A percentile compares a stretch with the other conserved stretches of the same genome.
Evolutionary conservation across 2,113 vertebrate species (phyloP).

Genomic region (Paracanthobrama guichenoti): DNA sequence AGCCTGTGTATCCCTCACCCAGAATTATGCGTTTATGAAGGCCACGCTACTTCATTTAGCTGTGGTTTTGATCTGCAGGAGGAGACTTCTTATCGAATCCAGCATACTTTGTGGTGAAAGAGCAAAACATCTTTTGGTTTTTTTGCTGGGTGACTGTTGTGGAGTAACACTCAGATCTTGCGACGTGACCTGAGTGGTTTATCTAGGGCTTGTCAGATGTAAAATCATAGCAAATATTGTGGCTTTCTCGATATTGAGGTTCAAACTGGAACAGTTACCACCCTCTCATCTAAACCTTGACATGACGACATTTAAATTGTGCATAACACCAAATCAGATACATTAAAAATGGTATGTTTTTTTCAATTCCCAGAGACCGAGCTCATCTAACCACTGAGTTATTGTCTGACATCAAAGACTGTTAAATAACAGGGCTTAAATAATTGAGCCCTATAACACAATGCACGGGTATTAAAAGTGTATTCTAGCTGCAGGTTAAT

Average conservation of each 20-base stretch:
- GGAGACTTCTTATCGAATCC: conserved; percentile 49
- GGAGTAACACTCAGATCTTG: conserved; percentile 18
- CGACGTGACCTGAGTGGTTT: conserved; percentile 38
- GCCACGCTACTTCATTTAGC: conserved; percentile 34
- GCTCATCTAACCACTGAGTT: conserved; percentile 50
- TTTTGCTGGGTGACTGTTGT: conserved; percentile 43
- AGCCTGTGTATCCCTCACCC: conserved; percentile 56
- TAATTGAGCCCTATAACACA: conserved; percentile 67
- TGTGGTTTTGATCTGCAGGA: conserved; percentile 42
- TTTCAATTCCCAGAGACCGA: conserved; percentile 44
- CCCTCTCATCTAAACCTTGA: conserved; percentile 25
- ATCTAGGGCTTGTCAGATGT: conserved; percentile 48
- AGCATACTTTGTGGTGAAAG: conserved; percentile 38
- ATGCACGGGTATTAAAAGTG: conserved; percentile 62
- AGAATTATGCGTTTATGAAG: conserved; percentile 34
- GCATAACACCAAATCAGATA: conserved; percentile 21
- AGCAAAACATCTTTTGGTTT: conserved; percentile 40
- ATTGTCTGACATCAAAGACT: conserved; percentile 66
- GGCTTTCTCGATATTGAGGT: conserved; percentile 32
- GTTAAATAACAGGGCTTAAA: conserved; percentile 70
- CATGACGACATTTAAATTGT: conserved; percentile 24
- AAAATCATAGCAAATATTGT: conserved; percentile 41
- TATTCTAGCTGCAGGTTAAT: conserved; percentile 61
- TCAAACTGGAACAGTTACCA: conserved; percentile 42
- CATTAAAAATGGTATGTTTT: conserved; percentile 16